Conservation (phyloP, 2,113 vertebrate species). For the Ceuthmochares aereus region DNA sequence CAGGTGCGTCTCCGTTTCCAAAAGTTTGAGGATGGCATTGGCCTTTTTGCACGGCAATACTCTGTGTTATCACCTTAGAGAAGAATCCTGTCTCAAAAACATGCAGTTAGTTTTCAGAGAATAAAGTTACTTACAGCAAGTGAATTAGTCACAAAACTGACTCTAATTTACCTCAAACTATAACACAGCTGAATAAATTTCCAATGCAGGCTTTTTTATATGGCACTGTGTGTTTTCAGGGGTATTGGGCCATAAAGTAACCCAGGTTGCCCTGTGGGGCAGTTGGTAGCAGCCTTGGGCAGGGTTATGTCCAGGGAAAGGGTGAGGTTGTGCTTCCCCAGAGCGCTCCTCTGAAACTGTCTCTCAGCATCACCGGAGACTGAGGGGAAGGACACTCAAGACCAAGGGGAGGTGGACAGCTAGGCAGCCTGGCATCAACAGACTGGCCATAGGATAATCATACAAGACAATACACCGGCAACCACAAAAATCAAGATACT, state of each 20-base stretch:
- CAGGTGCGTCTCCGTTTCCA: too few species aligned
- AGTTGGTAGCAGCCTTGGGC: neutral
- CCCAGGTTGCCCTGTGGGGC: accelerated
- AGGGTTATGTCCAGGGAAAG: neutral
- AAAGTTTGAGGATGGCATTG: too few species aligned
- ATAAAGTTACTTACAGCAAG: too few species aligned
- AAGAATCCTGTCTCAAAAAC: too few species aligned
- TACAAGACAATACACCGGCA: neutral
- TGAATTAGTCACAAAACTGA: too few species aligned
- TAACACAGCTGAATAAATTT: neutral
- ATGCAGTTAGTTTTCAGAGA: too few species aligned
- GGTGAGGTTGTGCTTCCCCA: neutral
- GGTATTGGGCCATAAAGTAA: neutral
- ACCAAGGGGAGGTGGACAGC: neutral
- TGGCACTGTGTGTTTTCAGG: neutral
- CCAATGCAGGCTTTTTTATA: neutral
- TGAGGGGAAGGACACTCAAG: accelerated
- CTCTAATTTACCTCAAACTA: too few species aligned
- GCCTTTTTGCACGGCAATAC: too few species aligned
- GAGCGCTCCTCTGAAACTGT: neutral
- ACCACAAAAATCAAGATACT: neutral
- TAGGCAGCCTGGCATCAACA: neutral
- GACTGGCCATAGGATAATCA: neutral
- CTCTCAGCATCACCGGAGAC: neutral
- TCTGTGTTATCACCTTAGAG: too few species aligned